Evolutionary conservation across 2,113 vertebrate genomes (phyloP).

Genomic region (Crocuta crocuta): DNA sequence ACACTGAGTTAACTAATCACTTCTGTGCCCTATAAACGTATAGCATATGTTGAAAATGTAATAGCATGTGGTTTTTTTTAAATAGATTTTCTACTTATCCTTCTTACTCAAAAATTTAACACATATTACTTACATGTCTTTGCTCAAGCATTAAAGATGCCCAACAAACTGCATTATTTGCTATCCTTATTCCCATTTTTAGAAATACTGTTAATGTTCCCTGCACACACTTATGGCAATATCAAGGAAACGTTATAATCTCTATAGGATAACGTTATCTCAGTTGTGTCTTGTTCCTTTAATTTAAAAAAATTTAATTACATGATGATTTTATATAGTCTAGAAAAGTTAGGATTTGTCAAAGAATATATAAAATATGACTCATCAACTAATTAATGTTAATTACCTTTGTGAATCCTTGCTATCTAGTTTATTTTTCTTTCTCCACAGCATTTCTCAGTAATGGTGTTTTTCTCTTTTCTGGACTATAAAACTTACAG

Average conservation of each 20-base stretch:
- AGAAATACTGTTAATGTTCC: neutral
- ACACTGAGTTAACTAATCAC: constrained; percentile 69
- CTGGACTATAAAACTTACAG: neutral
- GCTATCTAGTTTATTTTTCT: neutral
- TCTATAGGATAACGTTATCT: neutral
- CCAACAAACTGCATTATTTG: neutral
- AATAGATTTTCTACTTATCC: constrained; percentile 32
- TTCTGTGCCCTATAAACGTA: constrained; percentile 53
- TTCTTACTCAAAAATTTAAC: constrained; percentile 40
- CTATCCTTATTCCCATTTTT: neutral
- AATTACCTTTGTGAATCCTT: neutral
- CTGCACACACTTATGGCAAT: neutral
- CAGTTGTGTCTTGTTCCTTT: neutral
- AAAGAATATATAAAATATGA: neutral
- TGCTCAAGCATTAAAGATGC: neutral
- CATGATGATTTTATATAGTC: neutral
- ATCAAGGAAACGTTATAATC: neutral
- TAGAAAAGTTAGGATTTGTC: neutral
- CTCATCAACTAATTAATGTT: neutral
- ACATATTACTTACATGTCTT: neutral
- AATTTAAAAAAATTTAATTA: neutral
- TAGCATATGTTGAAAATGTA: constrained; percentile 54
- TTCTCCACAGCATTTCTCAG: neutral
- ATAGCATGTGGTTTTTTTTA: constrained; percentile 2
- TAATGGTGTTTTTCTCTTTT: neutral